Evolutionary conservation across 2,797 vertebrate genomes (phyloP).

Genomic region (Tapera naevia): DNA sequence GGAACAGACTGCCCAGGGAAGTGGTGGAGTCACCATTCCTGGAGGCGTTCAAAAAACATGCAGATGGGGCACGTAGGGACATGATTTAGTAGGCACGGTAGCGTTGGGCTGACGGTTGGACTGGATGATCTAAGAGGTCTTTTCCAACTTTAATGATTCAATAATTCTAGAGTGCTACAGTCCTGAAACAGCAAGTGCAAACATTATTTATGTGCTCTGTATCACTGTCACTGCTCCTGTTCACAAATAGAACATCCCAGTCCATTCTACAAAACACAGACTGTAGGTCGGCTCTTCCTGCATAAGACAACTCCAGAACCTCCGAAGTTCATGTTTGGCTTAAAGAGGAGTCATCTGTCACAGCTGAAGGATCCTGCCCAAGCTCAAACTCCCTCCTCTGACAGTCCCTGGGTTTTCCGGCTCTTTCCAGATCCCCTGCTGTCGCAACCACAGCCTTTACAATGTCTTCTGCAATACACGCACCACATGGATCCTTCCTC

Average conservation of each 20-base stretch:
- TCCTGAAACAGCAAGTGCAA: neutral
- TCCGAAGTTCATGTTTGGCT: neutral
- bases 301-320: neutral
- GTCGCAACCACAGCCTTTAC: neutral
- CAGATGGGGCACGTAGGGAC: no score
- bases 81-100: no score
- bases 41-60: no score
- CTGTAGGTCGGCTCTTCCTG: neutral
- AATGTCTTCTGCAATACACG: accelerated
- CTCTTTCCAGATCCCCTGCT: neutral
- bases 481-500: accelerated
- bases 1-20: no score
- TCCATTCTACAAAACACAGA: accelerated
- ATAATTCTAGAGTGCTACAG: no score
- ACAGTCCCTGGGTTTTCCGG: neutral
- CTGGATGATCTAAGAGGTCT: no score
- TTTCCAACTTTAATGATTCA: no score
- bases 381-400: neutral
- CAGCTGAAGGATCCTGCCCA: neutral
- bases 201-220: neutral
- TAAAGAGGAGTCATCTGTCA: neutral
- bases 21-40: no score
- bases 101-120: no score
- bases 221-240: neutral
- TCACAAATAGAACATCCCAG: neutral